Conservation (phyloP, 2,113 vertebrate genomes). For the Mohoua ochrocephala region DNA sequence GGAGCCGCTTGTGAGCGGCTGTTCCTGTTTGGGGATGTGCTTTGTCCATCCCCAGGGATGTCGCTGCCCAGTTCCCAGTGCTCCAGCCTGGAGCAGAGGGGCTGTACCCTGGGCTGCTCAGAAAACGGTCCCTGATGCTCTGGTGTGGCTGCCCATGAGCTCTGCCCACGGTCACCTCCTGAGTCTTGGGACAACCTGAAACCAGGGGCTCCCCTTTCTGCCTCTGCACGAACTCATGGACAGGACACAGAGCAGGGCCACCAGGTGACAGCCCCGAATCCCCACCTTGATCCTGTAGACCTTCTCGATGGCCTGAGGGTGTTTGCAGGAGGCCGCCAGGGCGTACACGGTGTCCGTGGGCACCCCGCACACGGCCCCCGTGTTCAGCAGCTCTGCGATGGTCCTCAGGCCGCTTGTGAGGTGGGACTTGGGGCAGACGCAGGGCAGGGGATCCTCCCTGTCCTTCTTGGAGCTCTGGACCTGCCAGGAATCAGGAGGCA, state of each 20-base stretch:
- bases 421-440: constrained; percentile 71
- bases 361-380: constrained; percentile 80
- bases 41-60: not conserved
- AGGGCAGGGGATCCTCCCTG: constrained; percentile 28
- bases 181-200: not conserved
- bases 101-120: not conserved
- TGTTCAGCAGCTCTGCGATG: constrained; percentile 76
- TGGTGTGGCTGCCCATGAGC: not conserved
- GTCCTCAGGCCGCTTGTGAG: constrained; percentile 77
- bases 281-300: constrained; percentile 88
- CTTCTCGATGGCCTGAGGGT: constrained; percentile 82
- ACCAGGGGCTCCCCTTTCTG: not conserved
- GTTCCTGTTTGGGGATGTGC: not conserved
- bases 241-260: not conserved
- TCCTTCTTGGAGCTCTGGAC: not conserved
- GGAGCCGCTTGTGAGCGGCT: not conserved
- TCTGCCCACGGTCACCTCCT: not conserved
- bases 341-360: constrained; percentile 89
- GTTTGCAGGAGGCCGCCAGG: constrained; percentile 86
- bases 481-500: not conserved
- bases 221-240: not conserved
- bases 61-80: not conserved
- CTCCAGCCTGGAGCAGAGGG: not conserved
- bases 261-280: not conserved
- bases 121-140: fast-evolving